Evolutionary conservation across 1,140 invertebrate genomes (phyloP).

Genomic region (Sarcophaga peregrina): DNA sequence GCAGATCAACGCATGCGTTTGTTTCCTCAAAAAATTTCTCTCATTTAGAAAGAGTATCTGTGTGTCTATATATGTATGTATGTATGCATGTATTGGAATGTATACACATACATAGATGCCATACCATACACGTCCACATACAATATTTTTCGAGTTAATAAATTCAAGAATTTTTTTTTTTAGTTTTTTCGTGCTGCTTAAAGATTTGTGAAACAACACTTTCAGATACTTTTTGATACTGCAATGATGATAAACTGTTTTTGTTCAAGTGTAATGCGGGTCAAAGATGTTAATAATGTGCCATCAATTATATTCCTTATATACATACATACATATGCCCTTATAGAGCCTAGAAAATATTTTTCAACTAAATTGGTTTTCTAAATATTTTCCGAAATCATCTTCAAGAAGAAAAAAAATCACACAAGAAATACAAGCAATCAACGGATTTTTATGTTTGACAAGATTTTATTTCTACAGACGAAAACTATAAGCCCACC

Average conservation of each 20-base stretch:
- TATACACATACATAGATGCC: neutral
- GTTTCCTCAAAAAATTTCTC: neutral
- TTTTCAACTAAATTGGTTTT: no score
- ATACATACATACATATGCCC: no score
- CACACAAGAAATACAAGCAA: neutral
- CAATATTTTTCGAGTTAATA: neutral
- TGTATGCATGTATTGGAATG: no score
- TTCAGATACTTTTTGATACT: neutral
- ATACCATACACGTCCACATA: neutral
- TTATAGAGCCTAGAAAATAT: neutral
- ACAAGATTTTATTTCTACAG: neutral
- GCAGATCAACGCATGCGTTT: neutral
- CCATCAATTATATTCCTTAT: constrained; percentile 22
- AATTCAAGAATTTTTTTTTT: neutral
- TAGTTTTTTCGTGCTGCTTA: neutral
- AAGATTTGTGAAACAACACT: neutral
- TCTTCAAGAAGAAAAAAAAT: no score
- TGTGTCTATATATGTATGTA: no score
- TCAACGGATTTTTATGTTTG: neutral
- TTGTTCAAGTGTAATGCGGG: constrained; percentile 21
- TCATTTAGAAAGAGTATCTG: neutral
- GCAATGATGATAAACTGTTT: constrained; percentile 2
- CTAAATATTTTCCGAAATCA: no score
- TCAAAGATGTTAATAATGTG: constrained; percentile 26
- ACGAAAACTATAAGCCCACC: no score